phyloP scores from a whole-genome alignment of 2,113 vertebrate species.

The Cnemophilus loriae region DNA sequence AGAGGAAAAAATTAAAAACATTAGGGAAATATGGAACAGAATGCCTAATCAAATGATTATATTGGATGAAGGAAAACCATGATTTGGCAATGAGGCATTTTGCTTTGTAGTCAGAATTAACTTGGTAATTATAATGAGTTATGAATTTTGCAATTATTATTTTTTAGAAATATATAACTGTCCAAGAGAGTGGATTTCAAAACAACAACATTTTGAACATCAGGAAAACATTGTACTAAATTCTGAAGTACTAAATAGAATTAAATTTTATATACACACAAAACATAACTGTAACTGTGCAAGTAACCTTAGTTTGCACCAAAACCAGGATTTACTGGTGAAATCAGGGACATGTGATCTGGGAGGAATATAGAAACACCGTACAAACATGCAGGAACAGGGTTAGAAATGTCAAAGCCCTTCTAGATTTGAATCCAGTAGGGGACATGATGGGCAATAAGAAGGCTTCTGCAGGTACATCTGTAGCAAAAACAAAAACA shows the following conservation, averaged over 20 bases:
- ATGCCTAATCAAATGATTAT: conserved; percentile 49
- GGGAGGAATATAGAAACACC: background rate
- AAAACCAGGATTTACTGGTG: background rate
- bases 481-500: background rate
- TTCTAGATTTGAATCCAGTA: background rate
- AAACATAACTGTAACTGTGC: background rate
- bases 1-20: conserved; percentile 49
- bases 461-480: background rate
- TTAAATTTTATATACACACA: background rate
- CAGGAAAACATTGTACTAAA: background rate
- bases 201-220: background rate
- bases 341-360: background rate
- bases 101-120: conserved; percentile 55
- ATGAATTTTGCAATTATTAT: conserved; percentile 9
- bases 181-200: background rate
- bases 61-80: conserved; percentile 20
- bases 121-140: background rate
- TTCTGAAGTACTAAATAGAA: background rate
- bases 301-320: background rate
- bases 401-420: background rate
- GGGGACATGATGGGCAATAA: background rate
- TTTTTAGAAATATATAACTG: background rate
- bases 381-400: background rate
- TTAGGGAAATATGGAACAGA: conserved; percentile 48
- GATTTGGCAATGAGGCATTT: conserved; percentile 39